Conservation (phyloP, 2,797 vertebrate genomes). For the Tolypeutes matacus region DNA sequence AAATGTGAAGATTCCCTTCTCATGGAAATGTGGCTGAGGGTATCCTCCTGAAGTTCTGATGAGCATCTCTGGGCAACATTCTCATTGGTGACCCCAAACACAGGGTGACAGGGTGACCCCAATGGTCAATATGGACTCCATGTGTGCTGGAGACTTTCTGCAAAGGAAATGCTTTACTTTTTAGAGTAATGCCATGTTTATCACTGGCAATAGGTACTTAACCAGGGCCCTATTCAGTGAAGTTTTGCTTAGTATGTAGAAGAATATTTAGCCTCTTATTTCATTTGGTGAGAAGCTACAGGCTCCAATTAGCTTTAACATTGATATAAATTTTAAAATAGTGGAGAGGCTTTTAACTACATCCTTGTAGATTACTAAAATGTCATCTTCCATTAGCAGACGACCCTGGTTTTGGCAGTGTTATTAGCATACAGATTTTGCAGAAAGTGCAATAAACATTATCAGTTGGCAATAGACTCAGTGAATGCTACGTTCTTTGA, state of each 20-base stretch:
- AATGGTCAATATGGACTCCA: not conserved
- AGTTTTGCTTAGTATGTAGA: not conserved
- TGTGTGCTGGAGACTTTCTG: not conserved
- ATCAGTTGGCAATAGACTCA: not conserved
- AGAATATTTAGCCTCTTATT: slow-evolving; percentile 8
- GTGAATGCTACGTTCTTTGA: not conserved
- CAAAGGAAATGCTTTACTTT: not conserved
- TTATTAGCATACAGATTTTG: not conserved
- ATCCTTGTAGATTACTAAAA: not conserved
- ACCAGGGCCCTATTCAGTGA: not conserved
- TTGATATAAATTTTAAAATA: slow-evolving; percentile 29
- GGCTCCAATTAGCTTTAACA: not conserved
- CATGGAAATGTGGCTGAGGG: not conserved
- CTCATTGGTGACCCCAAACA: not conserved
- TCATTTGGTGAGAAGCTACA: not conserved
- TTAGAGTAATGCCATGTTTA: not conserved
- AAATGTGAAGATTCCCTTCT: not conserved
- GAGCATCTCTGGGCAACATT: not conserved
- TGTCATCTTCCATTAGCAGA: not conserved
- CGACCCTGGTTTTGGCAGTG: not conserved
- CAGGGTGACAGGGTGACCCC: not conserved
- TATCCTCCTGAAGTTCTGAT: not conserved
- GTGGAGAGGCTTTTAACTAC: not conserved
- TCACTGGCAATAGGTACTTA: not conserved
- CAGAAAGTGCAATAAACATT: slow-evolving; percentile 19